Evolutionary conservation across 2,888 invertebrate genomes (phyloP).

Genomic region (Apoderus coryli): DNA sequence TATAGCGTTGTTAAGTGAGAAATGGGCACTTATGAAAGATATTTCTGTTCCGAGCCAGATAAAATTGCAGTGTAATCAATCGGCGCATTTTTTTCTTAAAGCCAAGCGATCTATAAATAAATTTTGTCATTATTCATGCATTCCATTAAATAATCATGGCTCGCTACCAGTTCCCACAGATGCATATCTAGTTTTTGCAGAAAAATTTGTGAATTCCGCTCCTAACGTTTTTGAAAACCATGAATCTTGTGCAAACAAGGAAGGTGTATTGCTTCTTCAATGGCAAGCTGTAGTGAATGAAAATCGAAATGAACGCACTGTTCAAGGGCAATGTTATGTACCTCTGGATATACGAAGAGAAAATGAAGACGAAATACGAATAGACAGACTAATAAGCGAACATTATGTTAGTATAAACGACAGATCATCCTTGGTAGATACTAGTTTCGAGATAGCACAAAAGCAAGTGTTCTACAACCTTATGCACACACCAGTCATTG

Average conservation of each 20-base stretch:
- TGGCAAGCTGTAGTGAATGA: conserved; percentile 34
- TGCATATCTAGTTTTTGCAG: conserved; percentile 36
- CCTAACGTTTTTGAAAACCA: conserved; percentile 25
- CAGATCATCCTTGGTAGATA: conserved; percentile 15
- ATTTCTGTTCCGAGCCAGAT: conserved; percentile 28
- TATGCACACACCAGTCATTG: conserved; percentile 40
- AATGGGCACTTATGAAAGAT: conserved; percentile 39
- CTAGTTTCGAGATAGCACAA: conserved; percentile 15
- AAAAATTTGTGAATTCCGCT: conserved; percentile 25
- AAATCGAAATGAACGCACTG: conserved; percentile 37
- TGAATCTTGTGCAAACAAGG: conserved; percentile 19
- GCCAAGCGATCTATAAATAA: conserved; percentile 26
- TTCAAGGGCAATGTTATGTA: conserved; percentile 55
- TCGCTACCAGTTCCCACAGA: conserved; percentile 22
- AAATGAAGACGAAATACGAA: conserved; percentile 29
- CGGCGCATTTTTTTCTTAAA: conserved; percentile 38
- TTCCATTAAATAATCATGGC: conserved; percentile 25
- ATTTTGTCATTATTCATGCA: conserved; percentile 27
- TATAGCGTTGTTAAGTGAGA: conserved; percentile 43
- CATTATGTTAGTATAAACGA: conserved; percentile 18
- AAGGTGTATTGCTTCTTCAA: conserved; percentile 28
- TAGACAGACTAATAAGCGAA: conserved; percentile 18
- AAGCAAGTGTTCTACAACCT: conserved; percentile 42
- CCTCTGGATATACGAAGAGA: conserved; percentile 41
- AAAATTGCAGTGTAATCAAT: conserved; percentile 36